phyloP scores from a whole-genome alignment of 1,140 invertebrate species.

The Drosophila triauraria region DNA sequence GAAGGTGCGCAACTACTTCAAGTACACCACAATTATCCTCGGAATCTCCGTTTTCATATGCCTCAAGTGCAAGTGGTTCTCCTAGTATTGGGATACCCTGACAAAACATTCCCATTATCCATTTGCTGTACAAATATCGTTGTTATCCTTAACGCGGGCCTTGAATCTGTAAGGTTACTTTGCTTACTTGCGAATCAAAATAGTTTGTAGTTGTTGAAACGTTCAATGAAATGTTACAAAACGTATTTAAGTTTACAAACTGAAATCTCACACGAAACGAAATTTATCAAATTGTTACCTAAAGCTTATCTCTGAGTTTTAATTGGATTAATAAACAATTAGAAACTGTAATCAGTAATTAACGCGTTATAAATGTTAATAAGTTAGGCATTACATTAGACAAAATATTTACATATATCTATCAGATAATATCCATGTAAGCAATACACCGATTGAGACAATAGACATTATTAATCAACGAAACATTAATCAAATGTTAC shows the following conservation, averaged over 20 bases:
- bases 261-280: slow-evolving; percentile 3
- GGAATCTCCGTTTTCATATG: slow-evolving; percentile 79
- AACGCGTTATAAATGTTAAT: background rate
- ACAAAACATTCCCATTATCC: slow-evolving; percentile 5
- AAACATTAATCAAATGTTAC: slow-evolving; percentile 10
- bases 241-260: background rate
- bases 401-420: slow-evolving; percentile 2
- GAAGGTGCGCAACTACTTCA: slow-evolving; percentile 72
- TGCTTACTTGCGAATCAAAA: slow-evolving; percentile 49
- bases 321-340: slow-evolving; percentile 25
- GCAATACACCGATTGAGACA: slow-evolving; percentile 27
- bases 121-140: slow-evolving; percentile 40
- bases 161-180: slow-evolving; percentile 14
- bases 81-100: slow-evolving; percentile 33
- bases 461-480: slow-evolving; percentile 8
- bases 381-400: background rate
- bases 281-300: slow-evolving; percentile 40
- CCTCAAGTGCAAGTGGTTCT: slow-evolving; percentile 70
- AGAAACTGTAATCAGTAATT: slow-evolving; percentile 1
- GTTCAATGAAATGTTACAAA: slow-evolving; percentile 5
- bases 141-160: slow-evolving; percentile 9
- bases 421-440: slow-evolving; percentile 2
- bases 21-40: slow-evolving; percentile 75
- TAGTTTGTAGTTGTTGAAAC: slow-evolving; percentile 32
- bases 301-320: slow-evolving; percentile 9